Conservation (phyloP, 2,888 invertebrate genomes). For the Pollenia amentaria region DNA sequence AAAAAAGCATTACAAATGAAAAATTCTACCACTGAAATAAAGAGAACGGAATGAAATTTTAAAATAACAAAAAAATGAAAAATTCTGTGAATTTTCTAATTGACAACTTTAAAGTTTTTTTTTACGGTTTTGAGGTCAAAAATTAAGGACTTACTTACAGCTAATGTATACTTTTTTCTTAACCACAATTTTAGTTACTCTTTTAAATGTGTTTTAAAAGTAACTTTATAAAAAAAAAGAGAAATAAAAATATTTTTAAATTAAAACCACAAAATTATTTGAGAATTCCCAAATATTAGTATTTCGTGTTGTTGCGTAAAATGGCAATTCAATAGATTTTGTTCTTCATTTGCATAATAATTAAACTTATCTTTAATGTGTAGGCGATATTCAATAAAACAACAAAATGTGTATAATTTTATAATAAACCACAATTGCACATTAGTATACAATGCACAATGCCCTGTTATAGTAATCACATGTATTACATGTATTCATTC, state of each 20-base stretch:
- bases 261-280: slow-evolving; percentile 12
- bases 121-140: slow-evolving; percentile 65
- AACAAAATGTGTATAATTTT: slow-evolving; percentile 36
- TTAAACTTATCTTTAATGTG: slow-evolving; percentile 46
- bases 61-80: slow-evolving; percentile 17
- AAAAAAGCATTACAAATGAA: slow-evolving; percentile 8
- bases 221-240: not conserved
- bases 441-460: slow-evolving; percentile 34
- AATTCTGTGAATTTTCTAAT: slow-evolving; percentile 52
- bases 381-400: slow-evolving; percentile 41
- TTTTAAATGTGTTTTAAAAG: not conserved
- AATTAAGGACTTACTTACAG: slow-evolving; percentile 55
- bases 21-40: slow-evolving; percentile 29
- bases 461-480: not conserved
- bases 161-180: slow-evolving; percentile 1
- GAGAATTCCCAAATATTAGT: slow-evolving; percentile 12
- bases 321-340: slow-evolving; percentile 10
- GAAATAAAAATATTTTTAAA: not conserved
- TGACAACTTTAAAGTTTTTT: slow-evolving; percentile 63
- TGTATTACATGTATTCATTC: not conserved
- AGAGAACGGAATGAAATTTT: slow-evolving; percentile 8
- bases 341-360: slow-evolving; percentile 62
- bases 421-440: slow-evolving; percentile 14
- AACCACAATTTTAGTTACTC: not conserved
- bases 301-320: slow-evolving; percentile 25